Conservation (phyloP, 2,797 vertebrate genomes). For the Cryptoblepharus egeriae region DNA sequence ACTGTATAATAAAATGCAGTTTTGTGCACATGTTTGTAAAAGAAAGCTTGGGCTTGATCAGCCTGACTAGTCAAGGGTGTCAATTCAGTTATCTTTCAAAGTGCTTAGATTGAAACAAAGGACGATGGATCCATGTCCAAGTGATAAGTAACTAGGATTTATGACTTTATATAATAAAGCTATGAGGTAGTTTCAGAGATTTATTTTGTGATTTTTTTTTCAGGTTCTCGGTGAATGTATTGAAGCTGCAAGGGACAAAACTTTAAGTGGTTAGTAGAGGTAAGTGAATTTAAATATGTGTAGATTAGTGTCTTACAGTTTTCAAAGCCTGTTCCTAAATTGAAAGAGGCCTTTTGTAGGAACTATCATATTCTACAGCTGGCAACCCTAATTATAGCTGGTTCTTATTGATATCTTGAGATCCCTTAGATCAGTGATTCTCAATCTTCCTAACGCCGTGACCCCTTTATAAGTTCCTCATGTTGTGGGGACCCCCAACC, state of each 20-base stretch:
- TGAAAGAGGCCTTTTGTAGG: neutral
- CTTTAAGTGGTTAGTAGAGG: slow-evolving; percentile 2
- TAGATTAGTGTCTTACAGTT: neutral
- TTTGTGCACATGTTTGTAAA: neutral
- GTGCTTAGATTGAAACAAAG: neutral
- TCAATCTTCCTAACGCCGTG: too few species aligned
- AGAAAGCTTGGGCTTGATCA: neutral
- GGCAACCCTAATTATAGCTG: neutral
- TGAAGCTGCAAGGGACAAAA: slow-evolving; percentile 46
- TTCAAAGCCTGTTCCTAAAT: neutral
- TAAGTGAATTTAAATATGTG: slow-evolving; percentile 1
- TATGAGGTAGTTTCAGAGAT: slow-evolving; percentile 1
- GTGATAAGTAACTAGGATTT: neutral
- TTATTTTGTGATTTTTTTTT: slow-evolving; percentile 48
- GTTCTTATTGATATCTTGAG: neutral
- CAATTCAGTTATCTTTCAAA: neutral
- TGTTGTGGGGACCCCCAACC: too few species aligned
- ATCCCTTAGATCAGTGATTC: too few species aligned
- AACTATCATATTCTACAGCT: neutral
- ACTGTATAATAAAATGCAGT: neutral
- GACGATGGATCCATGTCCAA: neutral
- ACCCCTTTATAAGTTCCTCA: too few species aligned
- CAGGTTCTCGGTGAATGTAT: slow-evolving; percentile 52
- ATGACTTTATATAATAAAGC: neutral
- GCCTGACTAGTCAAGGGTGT: neutral